Base-by-base conservation (phyloP, 2,888 invertebrate genomes). In the Philopedon plagiatum region DNA sequence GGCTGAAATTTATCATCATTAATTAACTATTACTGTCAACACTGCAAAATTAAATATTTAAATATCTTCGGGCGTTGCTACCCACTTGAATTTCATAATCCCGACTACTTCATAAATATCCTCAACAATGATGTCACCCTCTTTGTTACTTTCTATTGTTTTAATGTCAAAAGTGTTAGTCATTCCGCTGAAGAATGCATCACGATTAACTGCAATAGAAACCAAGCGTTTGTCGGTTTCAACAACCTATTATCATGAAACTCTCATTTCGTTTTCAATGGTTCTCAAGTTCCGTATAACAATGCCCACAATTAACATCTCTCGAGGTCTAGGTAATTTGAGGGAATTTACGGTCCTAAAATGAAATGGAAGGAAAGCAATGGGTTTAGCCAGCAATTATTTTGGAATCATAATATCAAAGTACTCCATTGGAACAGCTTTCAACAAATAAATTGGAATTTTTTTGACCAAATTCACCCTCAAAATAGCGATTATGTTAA, bases 111-210 rank as follows among this genome's bases (percentile, higher is more conserved):
- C 13, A 2, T 5, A 4, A 21, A 54, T 21, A 54, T 1, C 4
- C n/a, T 11, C 23, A 49, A 23, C 23, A 11, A 41, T 54, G 51
- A 32, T 29, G 51, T 54, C 29, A 54, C 13, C 51, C 8, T 29
- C 15, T 23, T 23, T 11, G 23, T 46, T 46, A 11, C 23, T n/a
- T 26, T 54, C 23, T n/a, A 54, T 54, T 54, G 51, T 54, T 15
- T 54, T 29, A 54, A 54, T 54, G 51, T 54, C 51, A 54, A 54
- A 54, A 26, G 19, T n/a, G 18, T 54, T 54, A 54, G 51, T 51
- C 51, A 51, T 15, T 51, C 8, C 8, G 11, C 26, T 7, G 8
- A 51, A 51, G 51, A 29, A 51, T 51, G 13, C 29, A 21, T 51
- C 29, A 51, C 21, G 51, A 51, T 51, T 51, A 51, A 26, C 1